A percentile compares a stretch with the other conserved stretches of the same genome.
These are phyloP conservation scores for Drymonia ruficornis DNA, from an alignment of 2,888 invertebrate species.

Conservation along the genomic window DNA sequence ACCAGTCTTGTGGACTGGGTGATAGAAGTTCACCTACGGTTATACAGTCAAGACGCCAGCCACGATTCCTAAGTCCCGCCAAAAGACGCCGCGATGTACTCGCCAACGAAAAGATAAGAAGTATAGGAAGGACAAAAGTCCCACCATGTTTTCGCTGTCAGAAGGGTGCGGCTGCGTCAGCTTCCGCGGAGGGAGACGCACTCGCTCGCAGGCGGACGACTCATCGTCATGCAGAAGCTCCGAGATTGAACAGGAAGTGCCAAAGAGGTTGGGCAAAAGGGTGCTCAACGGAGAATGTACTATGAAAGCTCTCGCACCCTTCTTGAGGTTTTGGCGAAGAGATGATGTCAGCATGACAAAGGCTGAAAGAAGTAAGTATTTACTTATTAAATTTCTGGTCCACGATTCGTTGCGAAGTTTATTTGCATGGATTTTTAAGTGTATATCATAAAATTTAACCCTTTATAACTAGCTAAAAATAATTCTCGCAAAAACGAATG, in stretches of 20 bases:
- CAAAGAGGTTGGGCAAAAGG: conserved; percentile 66
- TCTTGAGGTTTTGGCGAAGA: conserved; percentile 88
- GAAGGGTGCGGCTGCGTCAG: conserved; percentile 81
- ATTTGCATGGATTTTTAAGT: no score
- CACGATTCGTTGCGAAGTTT: no score
- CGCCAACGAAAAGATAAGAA: conserved; percentile 81
- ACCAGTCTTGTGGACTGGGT: conserved; percentile 39
- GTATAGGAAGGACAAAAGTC: conserved; percentile 74
- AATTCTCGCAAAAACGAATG: not conserved
- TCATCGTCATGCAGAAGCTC: conserved; percentile 80
- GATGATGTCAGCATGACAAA: conserved; percentile 91
- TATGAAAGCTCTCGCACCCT: conserved; percentile 84
- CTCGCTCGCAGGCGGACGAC: conserved; percentile 72
- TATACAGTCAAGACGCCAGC: conserved; percentile 23
- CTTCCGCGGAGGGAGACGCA: conserved; percentile 68
- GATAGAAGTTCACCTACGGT: conserved; percentile 15
- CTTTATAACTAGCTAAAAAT: no score
- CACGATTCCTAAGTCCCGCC: conserved; percentile 75
- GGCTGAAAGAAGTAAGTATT: conserved; percentile 88
- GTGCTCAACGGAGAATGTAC: conserved; percentile 75
- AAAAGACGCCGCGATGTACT: conserved; percentile 73
- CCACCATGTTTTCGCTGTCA: conserved; percentile 78
- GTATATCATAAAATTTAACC: no score
- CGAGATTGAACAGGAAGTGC: conserved; percentile 79
- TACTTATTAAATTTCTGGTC: no score